Conservation (phyloP, 92 coral and sea anemone genomes). For the Heliopora coerulea region DNA sequence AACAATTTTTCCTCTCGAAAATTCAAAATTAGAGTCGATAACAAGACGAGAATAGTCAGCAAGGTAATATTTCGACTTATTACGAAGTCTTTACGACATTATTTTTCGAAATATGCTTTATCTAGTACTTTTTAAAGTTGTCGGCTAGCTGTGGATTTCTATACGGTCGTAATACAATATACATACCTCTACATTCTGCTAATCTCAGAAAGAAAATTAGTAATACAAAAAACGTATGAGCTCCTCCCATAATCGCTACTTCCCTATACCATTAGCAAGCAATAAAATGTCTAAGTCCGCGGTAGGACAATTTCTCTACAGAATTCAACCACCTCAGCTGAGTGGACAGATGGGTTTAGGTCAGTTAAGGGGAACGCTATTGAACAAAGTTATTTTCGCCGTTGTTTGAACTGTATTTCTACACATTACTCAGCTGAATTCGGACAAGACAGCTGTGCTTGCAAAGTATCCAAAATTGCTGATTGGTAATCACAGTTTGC, state of each 20-base stretch:
- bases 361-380: background rate
- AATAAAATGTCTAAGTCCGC: background rate
- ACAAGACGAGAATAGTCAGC: no score
- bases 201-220: slow-evolving; percentile 20
- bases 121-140: background rate
- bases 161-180: background rate
- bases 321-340: slow-evolving; percentile 6
- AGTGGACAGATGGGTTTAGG: background rate
- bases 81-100: no score
- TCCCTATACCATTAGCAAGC: background rate
- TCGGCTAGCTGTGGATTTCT: background rate
- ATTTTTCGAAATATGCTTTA: no score
- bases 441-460: background rate
- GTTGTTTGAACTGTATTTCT: background rate
- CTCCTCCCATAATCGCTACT: background rate
- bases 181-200: slow-evolving; percentile 24
- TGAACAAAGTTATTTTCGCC: background rate
- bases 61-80: no score
- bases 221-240: slow-evolving; percentile 13
- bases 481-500: slow-evolving; percentile 5
- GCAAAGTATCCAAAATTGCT: background rate
- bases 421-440: background rate
- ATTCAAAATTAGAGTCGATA: no score
- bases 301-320: background rate
- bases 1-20: no score